Conservation (phyloP, 2,797 vertebrate genomes). For the Cygnus olor region DNA sequence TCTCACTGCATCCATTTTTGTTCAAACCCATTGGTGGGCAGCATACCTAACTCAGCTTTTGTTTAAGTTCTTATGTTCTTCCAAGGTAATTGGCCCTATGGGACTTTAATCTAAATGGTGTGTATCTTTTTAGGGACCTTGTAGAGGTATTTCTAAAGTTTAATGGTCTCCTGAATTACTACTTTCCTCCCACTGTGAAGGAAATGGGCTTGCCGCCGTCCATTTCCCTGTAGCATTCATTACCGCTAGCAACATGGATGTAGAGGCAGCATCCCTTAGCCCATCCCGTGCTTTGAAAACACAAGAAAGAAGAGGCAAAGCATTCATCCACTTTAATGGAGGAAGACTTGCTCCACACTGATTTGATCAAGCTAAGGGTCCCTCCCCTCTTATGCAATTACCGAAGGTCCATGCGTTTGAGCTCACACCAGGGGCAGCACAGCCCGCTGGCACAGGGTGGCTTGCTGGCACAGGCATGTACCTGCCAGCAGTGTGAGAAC, state of each 20-base stretch:
- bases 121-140: slow-evolving; percentile 67
- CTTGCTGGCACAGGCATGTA: neutral
- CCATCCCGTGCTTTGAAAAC: neutral
- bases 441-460: neutral
- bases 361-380: neutral
- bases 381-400: neutral
- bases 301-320: neutral
- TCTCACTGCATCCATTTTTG: slow-evolving; percentile 47
- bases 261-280: slow-evolving; percentile 17
- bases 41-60: slow-evolving; percentile 33
- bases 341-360: neutral
- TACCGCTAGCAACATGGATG: neutral
- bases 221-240: neutral
- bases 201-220: slow-evolving; percentile 12
- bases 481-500: neutral
- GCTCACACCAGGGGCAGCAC: accelerated
- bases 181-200: slow-evolving; percentile 39
- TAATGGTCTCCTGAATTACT: slow-evolving; percentile 45
- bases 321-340: neutral
- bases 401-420: neutral
- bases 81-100: slow-evolving; percentile 54
- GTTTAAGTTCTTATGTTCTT: slow-evolving; percentile 50
- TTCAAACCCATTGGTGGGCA: slow-evolving; percentile 39
- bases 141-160: slow-evolving; percentile 33
- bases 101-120: slow-evolving; percentile 70